Evolutionary conservation across 92 coral and sea anemone species (phyloP).

Genomic region (Epizoanthus scotinus): DNA sequence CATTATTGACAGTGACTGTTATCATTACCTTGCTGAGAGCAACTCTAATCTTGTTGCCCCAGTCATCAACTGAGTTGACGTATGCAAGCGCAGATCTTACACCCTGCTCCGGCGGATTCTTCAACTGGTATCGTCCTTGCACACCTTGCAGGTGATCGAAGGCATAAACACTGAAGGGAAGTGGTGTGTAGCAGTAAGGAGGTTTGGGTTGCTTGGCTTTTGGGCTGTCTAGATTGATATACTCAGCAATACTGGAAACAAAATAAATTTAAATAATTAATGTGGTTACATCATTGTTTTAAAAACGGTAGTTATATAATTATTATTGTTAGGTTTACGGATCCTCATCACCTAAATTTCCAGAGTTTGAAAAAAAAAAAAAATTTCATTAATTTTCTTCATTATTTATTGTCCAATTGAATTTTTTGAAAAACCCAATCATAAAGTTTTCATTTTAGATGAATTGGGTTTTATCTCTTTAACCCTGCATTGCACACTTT

Average conservation of each 20-base stretch:
- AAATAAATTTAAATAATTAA: too few relatives aligned
- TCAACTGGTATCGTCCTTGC: constrained; percentile 61
- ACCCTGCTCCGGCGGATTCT: constrained; percentile 55
- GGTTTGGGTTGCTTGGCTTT: constrained; percentile 51
- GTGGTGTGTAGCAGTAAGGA: constrained; percentile 65
- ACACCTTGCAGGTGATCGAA: constrained; percentile 94
- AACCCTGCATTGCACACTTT: too few relatives aligned
- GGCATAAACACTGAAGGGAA: constrained; percentile 70
- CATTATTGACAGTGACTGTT: background rate
- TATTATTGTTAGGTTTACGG: too few relatives aligned
- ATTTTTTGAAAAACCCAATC: too few relatives aligned
- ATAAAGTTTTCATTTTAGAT: too few relatives aligned
- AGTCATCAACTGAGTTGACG: constrained; percentile 64
- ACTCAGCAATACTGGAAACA: constrained; percentile 66
- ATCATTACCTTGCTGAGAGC: constrained; percentile 60
- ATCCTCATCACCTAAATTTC: too few relatives aligned
- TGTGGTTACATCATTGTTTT: too few relatives aligned
- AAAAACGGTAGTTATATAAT: too few relatives aligned
- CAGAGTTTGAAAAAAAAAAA: too few relatives aligned
- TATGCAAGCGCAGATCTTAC: constrained; percentile 58
- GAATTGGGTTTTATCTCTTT: too few relatives aligned
- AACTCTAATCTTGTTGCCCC: constrained; percentile 70
- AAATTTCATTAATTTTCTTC: too few relatives aligned
- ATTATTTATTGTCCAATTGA: too few relatives aligned
- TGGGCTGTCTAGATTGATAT: constrained; percentile 65